Evolutionary conservation across 23 tunicate genomes (phyloP).

Genomic region (Trididemnum miniatum): DNA sequence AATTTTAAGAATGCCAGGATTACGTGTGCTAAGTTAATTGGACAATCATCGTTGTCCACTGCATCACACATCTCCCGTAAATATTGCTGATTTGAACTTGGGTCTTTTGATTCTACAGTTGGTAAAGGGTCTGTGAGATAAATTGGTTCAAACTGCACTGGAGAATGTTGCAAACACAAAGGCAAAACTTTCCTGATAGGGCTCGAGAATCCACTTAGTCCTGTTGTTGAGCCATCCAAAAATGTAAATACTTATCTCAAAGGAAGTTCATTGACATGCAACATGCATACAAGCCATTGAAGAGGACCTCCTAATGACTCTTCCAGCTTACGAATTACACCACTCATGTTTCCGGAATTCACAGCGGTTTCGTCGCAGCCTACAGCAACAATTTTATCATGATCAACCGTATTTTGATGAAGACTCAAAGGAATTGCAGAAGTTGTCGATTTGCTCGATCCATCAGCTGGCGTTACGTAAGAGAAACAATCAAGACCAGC

Average conservation of each 20-base stretch:
- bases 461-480: conserved; percentile 1
- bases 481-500: background rate
- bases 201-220: background rate
- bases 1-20: too few species aligned
- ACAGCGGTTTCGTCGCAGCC: background rate
- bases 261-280: background rate
- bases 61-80: too few species aligned
- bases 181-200: background rate
- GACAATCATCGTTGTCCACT: too few species aligned
- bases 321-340: background rate
- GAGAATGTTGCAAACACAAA: background rate
- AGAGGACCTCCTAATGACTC: background rate
- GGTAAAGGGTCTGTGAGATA: background rate
- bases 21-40: too few species aligned
- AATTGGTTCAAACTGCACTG: background rate
- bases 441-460: conserved; percentile 5
- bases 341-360: background rate
- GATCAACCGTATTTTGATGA: background rate
- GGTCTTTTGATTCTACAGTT: background rate
- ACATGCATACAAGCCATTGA: conserved; percentile 1
- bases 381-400: too few species aligned
- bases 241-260: background rate
- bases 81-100: background rate
- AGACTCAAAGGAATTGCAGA: background rate
- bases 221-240: conserved; percentile 2